A percentile compares a stretch with the other conserved stretches of the same genome.
These are phyloP conservation scores for Pharmacophagus antenor DNA, from an alignment of 2,888 invertebrate species.

Conservation along the genomic window DNA sequence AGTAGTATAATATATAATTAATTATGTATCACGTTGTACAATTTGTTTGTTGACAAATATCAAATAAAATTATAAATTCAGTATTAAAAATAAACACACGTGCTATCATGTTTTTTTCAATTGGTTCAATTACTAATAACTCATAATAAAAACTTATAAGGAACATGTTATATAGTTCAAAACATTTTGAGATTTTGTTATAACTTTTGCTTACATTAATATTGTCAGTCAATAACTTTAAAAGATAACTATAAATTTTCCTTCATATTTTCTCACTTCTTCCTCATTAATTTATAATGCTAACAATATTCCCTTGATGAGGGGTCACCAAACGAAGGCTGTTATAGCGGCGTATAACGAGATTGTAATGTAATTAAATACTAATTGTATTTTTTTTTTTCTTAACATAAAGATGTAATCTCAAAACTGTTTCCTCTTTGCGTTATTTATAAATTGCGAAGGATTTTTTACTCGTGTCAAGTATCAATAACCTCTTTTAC, in stretches of 20 bases:
- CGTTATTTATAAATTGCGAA: background rate
- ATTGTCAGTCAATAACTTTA: background rate
- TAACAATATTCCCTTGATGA: constrained; percentile 24
- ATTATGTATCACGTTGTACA: background rate
- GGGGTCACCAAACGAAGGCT: constrained; percentile 26
- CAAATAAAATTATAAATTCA: no score
- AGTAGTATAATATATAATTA: background rate
- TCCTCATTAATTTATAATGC: constrained; percentile 16
- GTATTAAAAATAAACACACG: no score
- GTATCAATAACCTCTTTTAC: constrained; percentile 8
- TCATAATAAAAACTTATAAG: no score
- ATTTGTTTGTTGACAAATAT: background rate
- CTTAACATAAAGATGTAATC: constrained; percentile 13
- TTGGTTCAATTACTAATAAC: no score
- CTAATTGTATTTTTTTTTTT: constrained; percentile 7
- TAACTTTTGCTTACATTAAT: no score
- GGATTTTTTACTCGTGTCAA: constrained; percentile 1
- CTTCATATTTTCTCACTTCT: constrained; percentile 12
- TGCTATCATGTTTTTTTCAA: no score
- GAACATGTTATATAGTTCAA: background rate
- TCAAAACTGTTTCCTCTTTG: constrained; percentile 15
- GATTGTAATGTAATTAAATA: constrained; percentile 18
- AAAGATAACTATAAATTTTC: background rate
- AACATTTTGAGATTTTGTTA: background rate
- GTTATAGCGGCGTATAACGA: constrained; percentile 1